These are phyloP conservation scores for Choristoneura fumiferana DNA, from an alignment of 1,140 invertebrate species.

Conservation along the genomic window DNA sequence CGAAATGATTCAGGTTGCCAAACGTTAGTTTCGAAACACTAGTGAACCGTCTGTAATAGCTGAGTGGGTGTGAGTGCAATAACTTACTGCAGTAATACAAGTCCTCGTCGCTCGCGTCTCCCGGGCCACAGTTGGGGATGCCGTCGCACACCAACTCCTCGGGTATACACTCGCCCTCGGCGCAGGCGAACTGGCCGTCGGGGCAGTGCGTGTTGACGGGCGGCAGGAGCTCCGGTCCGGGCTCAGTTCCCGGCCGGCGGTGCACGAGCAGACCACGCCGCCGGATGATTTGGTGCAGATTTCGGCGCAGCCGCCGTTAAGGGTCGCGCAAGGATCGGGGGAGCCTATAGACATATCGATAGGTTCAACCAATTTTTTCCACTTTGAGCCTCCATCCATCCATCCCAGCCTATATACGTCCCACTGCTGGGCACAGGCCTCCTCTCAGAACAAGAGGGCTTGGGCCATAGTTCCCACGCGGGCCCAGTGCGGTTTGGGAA, in stretches of 20 bases:
- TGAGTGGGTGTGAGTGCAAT: too few relatives aligned
- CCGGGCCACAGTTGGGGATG: conserved; percentile 85
- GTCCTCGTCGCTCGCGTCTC: conserved; percentile 89
- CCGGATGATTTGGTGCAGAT: conserved; percentile 81
- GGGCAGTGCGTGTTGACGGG: conserved; percentile 27
- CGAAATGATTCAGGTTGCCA: too few relatives aligned
- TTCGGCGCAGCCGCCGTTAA: conserved; percentile 89
- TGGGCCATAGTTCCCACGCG: too few relatives aligned
- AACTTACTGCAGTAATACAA: conserved; percentile 80
- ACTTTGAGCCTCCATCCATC: too few relatives aligned
- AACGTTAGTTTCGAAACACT: too few relatives aligned
- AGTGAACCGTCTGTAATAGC: too few relatives aligned
- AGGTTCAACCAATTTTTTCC: too few relatives aligned
- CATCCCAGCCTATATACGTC: too few relatives aligned
- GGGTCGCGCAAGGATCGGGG: conserved; percentile 82
- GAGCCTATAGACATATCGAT: conserved; percentile 64
- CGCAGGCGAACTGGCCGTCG: conserved; percentile 48
- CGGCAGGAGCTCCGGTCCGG: conserved; percentile 45
- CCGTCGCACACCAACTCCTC: conserved; percentile 88
- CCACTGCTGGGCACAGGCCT: too few relatives aligned
- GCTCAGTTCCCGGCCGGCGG: conserved; percentile 40
- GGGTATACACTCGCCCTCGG: conserved; percentile 86
- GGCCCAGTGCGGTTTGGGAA: too few relatives aligned
- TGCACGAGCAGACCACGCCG: conserved; percentile 82
- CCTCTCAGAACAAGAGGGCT: too few relatives aligned